Conservation (phyloP, 2,113 vertebrate species). For the Cyprinodon tularosa region DNA sequence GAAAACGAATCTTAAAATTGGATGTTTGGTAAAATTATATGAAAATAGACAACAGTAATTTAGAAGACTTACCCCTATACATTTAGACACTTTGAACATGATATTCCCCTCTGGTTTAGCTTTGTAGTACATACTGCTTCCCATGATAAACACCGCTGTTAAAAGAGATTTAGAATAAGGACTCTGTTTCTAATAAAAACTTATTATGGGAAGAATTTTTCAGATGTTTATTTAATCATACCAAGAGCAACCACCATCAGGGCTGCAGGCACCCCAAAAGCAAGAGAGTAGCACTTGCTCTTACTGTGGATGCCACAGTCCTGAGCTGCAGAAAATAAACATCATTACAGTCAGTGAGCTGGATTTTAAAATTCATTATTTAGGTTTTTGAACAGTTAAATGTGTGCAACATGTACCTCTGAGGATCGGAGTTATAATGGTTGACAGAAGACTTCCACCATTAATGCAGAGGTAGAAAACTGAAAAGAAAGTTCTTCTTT, state of each 20-base stretch:
- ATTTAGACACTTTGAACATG: slow-evolving; percentile 86
- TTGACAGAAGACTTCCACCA: slow-evolving; percentile 92
- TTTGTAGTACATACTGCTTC: slow-evolving; percentile 92
- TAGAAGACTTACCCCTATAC: slow-evolving; percentile 86
- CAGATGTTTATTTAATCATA: slow-evolving; percentile 53
- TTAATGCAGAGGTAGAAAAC: slow-evolving; percentile 95
- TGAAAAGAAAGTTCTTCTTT: slow-evolving; percentile 92
- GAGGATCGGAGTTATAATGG: slow-evolving; percentile 90
- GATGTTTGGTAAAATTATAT: not conserved
- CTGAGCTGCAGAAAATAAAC: slow-evolving; percentile 78
- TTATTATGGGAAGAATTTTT: not conserved
- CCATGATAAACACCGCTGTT: slow-evolving; percentile 89
- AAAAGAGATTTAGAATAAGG: slow-evolving; percentile 28
- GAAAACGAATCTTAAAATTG: slow-evolving; percentile 14
- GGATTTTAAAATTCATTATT: not conserved
- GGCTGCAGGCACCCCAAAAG: slow-evolving; percentile 92
- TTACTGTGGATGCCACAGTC: slow-evolving; percentile 85
- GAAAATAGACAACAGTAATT: not conserved
- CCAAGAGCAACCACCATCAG: slow-evolving; percentile 90
- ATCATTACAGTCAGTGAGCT: not conserved
- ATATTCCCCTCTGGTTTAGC: slow-evolving; percentile 89
- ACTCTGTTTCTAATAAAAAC: not conserved
- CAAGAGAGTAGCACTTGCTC: slow-evolving; percentile 90
- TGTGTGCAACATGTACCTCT: slow-evolving; percentile 80
- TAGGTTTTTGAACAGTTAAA: not conserved